Percentiles rank a stretch among this genome's conserved stretches.
Evolutionary conservation across 2,113 vertebrate species (phyloP).

Genomic region (Aramus guarauna): DNA sequence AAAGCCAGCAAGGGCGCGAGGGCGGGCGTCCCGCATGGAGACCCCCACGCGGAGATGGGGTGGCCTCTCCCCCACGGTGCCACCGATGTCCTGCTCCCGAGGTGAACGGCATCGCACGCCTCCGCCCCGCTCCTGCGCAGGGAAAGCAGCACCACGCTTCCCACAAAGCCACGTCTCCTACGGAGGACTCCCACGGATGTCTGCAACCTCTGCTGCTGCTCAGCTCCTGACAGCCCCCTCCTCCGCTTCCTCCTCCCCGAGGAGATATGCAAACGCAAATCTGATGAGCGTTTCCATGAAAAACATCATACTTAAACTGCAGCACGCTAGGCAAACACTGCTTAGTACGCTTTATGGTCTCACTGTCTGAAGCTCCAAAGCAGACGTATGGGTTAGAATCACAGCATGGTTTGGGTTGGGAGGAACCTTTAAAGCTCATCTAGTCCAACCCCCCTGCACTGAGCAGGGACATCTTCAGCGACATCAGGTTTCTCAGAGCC

Average conservation of each 20-base stretch:
- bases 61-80: neutral
- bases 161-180: neutral
- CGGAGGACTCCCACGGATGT: neutral
- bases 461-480: neutral
- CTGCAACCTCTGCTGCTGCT: neutral
- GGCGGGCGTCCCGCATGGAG: neutral
- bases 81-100: accelerated
- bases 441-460: accelerated
- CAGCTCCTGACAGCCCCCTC: neutral
- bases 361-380: neutral
- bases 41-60: neutral
- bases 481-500: neutral
- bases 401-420: neutral
- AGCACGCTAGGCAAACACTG: neutral
- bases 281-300: neutral
- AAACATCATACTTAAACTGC: accelerated
- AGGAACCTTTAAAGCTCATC: neutral
- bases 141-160: neutral
- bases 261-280: neutral
- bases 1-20: accelerated
- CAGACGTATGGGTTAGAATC: neutral
- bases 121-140: neutral
- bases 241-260: neutral
- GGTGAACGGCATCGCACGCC: accelerated
- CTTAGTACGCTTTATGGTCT: accelerated